Evolutionary conservation across 2,113 vertebrate genomes (phyloP).

Genomic region (Scalopus aquaticus): DNA sequence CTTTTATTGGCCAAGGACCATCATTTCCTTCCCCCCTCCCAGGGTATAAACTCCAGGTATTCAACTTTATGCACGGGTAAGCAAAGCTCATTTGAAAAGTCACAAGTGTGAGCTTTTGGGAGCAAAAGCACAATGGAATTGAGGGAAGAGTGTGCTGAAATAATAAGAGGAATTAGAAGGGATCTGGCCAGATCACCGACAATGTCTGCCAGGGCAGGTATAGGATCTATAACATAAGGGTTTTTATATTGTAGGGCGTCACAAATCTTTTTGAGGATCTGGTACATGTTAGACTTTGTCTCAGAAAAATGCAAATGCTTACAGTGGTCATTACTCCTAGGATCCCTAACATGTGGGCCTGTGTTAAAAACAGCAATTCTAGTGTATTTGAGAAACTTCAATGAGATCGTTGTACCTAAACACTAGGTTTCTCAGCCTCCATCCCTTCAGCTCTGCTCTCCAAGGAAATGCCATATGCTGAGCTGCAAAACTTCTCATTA

Average conservation of each 20-base stretch:
- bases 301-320: not conserved
- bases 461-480: not conserved
- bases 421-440: not conserved
- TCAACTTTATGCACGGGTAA: not conserved
- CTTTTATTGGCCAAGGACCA: not conserved
- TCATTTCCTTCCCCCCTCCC: too few species aligned
- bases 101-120: not conserved
- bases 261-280: not conserved
- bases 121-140: not conserved
- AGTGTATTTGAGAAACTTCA: not conserved
- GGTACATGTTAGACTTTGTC: not conserved
- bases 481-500: not conserved
- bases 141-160: not conserved
- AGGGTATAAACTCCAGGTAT: not conserved
- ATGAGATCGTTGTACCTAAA: not conserved
- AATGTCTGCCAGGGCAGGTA: not conserved
- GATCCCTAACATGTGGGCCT: not conserved
- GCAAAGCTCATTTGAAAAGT: not conserved
- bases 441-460: not conserved
- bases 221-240: not conserved
- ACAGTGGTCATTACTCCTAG: accelerated
- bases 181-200: not conserved
- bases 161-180: not conserved
- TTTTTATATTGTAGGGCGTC: not conserved
- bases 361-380: not conserved